Evolutionary conservation across 2,113 vertebrate species (phyloP).

Genomic region (Callocephalon fimbriatum): DNA sequence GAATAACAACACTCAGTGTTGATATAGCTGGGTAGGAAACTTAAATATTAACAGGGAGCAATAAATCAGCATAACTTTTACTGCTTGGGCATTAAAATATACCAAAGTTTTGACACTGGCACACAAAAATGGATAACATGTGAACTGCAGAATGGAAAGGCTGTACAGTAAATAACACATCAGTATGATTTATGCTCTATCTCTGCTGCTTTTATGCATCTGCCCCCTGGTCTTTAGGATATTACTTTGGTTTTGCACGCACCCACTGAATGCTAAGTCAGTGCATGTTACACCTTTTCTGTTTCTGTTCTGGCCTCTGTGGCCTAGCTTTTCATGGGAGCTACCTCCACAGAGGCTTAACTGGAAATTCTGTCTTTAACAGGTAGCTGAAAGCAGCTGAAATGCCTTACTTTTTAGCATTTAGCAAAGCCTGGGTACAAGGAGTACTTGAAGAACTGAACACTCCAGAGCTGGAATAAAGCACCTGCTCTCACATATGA

Average conservation of each 20-base stretch:
- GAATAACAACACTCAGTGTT: not conserved
- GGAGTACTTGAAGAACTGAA: not conserved
- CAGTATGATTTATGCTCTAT: not conserved
- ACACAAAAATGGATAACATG: not conserved
- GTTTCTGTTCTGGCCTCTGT: not conserved
- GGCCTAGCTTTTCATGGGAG: not conserved
- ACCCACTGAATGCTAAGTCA: not conserved
- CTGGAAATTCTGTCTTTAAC: not conserved
- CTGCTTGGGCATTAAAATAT: not conserved
- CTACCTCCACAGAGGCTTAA: not conserved
- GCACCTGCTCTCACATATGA: slow-evolving; percentile 19
- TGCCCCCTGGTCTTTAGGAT: not conserved
- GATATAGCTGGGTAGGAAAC: not conserved
- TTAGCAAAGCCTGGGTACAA: not conserved
- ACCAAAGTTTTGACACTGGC: not conserved
- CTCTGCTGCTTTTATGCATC: not conserved
- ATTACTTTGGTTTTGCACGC: not conserved
- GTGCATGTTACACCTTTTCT: not conserved
- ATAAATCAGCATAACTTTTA: not conserved
- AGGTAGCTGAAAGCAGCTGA: not conserved
- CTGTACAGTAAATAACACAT: not conserved
- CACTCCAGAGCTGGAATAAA: not conserved
- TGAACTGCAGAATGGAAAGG: not conserved
- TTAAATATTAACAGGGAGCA: not conserved
- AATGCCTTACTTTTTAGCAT: not conserved